Evolutionary conservation across 2,888 invertebrate species (phyloP), one percentile per base, ranked within the genome.

Genomic region (Frankliniella fusca): DNA sequence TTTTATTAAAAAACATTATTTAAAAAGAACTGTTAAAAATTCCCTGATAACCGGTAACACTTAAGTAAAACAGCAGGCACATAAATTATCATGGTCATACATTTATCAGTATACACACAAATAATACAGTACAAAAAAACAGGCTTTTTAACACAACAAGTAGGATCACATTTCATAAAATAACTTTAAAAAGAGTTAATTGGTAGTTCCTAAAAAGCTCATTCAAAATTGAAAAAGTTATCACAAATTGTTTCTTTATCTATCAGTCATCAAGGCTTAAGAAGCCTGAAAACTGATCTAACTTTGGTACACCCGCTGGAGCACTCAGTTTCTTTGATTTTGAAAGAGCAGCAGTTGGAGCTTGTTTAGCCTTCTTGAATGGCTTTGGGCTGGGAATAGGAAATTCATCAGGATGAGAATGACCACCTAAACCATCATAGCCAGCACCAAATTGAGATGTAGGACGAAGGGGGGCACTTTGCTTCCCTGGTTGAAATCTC

Each of bases 351-450:
- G 23, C 27, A 12, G 23, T 70, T 23, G 23, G 54, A 54, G 54
- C 12, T 15, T 11, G 27, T 27, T 76, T 82, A 18, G 81, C 61
- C 48, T 83, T 83, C 48, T 83, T 83, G 9, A 83, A 82, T 49
- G 81, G 82, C 20, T 83, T 82, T 27, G 81, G 54, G 28, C 81
- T 82, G 28, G 84, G 83, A 23, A 76, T 81, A 3, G 91, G 91
- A 85, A 90, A 91, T 0, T 85, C 86, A 80, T 91, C 91, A 8
- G 88, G 86, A 85, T 89, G 91, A 0, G 90, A 90, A 84, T 91
- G 91, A 1, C 91, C 91, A 0, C 91, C 92, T 12, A 91, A 85
- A 0, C 91, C 91, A 84, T 91, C 89, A 81, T 90, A 91, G 23
- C 81, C 80, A 12, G 50, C 82, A 50, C 82, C 83, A 49, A 38